Conservation (phyloP, 2,113 vertebrate species). For the Rhinogobius similis region DNA sequence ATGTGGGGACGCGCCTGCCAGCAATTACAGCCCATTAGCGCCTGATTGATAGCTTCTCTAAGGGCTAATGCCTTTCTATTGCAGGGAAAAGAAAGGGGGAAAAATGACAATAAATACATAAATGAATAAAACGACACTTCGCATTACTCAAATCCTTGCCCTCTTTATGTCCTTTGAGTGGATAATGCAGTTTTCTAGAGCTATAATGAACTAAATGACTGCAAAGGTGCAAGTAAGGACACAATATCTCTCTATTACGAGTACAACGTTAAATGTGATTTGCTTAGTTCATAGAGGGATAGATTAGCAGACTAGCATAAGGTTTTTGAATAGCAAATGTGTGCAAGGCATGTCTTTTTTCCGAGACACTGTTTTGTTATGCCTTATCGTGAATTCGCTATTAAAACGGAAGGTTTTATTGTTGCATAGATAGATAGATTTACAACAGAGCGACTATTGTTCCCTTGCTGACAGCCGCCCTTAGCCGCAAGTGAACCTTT, state of each 20-base stretch:
- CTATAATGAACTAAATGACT: slow-evolving; percentile 11
- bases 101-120: slow-evolving; percentile 65
- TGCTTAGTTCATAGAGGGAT: slow-evolving; percentile 19
- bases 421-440: not conserved
- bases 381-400: not conserved
- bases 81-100: slow-evolving; percentile 49
- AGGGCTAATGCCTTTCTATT: slow-evolving; percentile 62
- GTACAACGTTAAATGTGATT: slow-evolving; percentile 16
- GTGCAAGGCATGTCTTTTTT: not conserved
- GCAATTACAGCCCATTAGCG: slow-evolving; percentile 70
- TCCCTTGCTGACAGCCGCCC: not conserved
- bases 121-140: slow-evolving; percentile 65
- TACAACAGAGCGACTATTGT: not conserved
- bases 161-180: slow-evolving; percentile 23
- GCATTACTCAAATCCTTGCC: slow-evolving; percentile 36
- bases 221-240: not conserved
- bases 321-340: not conserved
- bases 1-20: slow-evolving; percentile 41
- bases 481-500: not conserved
- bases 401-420: not conserved
- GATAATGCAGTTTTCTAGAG: slow-evolving; percentile 25
- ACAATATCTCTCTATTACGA: not conserved
- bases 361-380: not conserved
- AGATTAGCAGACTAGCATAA: not conserved
- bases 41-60: slow-evolving; percentile 68